A percentile compares a stretch with the other conserved stretches of the same genome.
phyloP scores from a whole-genome alignment of 2,888 invertebrate genomes.

The Hirtodrosophila duncani region DNA sequence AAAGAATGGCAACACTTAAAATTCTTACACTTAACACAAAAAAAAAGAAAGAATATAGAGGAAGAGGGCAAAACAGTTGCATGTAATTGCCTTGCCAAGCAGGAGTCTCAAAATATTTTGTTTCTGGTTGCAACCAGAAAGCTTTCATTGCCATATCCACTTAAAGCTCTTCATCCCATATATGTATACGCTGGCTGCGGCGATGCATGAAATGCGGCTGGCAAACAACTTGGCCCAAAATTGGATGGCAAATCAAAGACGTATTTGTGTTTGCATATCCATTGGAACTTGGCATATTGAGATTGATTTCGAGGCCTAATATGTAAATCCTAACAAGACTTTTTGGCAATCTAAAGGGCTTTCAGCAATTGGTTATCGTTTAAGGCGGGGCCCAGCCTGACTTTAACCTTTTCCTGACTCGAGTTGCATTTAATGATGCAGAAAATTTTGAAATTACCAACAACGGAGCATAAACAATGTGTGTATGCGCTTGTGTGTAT shows the following conservation, averaged over 20 bases:
- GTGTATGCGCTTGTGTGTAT: too few relatives aligned
- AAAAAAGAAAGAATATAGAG: neutral
- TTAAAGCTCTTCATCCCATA: too few relatives aligned
- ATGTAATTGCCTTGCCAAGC: slow-evolving; percentile 36
- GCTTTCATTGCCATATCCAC: too few relatives aligned
- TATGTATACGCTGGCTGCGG: slow-evolving; percentile 21
- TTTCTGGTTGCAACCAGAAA: too few relatives aligned
- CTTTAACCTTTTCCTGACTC: slow-evolving; percentile 16
- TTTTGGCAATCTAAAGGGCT: too few relatives aligned
- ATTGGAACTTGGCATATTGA: slow-evolving; percentile 7
- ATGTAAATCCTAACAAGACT: neutral
- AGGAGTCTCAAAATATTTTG: too few relatives aligned
- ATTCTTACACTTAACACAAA: slow-evolving; percentile 1
- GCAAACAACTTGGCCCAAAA: slow-evolving; percentile 26
- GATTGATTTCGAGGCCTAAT: slow-evolving; percentile 11
- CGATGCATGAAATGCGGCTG: slow-evolving; percentile 38
- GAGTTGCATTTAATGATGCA: slow-evolving; percentile 48
- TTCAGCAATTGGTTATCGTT: too few relatives aligned
- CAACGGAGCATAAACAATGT: neutral
- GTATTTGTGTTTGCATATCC: slow-evolving; percentile 12
- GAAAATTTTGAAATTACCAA: slow-evolving; percentile 43
- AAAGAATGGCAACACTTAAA: slow-evolving; percentile 40
- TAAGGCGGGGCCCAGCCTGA: neutral
- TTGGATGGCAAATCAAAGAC: slow-evolving; percentile 42
- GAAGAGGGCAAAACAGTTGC: slow-evolving; percentile 6